Conservation (phyloP, 2,888 invertebrate species). For the Dasysyrphus albostriatus region DNA sequence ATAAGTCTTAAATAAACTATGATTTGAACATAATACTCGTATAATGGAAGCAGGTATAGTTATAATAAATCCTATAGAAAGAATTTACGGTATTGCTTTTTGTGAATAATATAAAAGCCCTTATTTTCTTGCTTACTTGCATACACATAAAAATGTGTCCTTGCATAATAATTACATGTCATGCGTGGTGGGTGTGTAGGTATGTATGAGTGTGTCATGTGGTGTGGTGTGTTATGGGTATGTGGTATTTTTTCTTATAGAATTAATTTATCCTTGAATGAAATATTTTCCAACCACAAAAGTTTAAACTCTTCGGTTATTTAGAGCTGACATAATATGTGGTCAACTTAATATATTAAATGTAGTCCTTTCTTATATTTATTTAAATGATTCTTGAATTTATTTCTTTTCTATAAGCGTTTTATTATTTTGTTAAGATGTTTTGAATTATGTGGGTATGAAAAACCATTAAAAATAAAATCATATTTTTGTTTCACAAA, state of each 20-base stretch:
- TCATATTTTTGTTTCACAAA: background rate
- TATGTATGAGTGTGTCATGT: background rate
- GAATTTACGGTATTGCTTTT: background rate
- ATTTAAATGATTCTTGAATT: too few relatives aligned
- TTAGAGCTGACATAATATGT: background rate
- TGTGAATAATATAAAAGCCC: background rate
- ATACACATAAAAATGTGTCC: constrained; percentile 3
- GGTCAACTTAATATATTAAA: background rate
- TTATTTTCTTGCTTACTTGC: background rate
- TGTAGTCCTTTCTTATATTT: too few relatives aligned
- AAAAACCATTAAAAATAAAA: background rate
- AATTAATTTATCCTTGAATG: constrained; percentile 19
- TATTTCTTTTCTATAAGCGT: background rate
- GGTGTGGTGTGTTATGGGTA: background rate
- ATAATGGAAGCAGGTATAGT: background rate
- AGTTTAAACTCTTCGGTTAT: background rate
- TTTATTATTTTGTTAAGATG: background rate
- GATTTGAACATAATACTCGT: too few relatives aligned
- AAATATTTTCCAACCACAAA: constrained; percentile 8
- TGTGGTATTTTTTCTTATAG: background rate
- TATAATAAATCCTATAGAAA: background rate
- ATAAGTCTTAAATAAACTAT: background rate
- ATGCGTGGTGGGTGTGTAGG: background rate
- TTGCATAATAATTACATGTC: constrained; percentile 19
- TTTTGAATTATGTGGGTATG: background rate